Evolutionary conservation across 2,113 vertebrate genomes (phyloP).

Genomic region (Cyphomyrus plagiostoma): DNA sequence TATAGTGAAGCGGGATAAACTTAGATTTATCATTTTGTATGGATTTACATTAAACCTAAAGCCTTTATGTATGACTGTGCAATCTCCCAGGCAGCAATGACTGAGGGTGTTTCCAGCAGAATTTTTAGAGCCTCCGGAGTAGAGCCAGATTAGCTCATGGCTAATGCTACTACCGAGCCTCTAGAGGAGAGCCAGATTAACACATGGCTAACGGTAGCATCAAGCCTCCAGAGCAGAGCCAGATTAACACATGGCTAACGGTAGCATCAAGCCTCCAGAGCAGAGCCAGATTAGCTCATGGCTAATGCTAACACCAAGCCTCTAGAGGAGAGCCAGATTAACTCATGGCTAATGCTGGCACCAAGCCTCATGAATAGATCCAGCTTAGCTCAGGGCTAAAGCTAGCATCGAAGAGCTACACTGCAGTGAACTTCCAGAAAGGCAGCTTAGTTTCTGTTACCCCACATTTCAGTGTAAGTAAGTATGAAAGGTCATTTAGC

Average conservation of each 20-base stretch:
- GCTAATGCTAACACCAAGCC: not conserved
- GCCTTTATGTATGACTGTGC: not conserved
- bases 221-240: not conserved
- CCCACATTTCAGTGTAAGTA: not conserved
- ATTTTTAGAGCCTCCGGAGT: not conserved
- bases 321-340: not conserved
- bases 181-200: not conserved
- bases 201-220: not conserved
- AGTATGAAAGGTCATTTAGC: not conserved
- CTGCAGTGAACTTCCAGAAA: not conserved
- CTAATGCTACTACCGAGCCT: not conserved
- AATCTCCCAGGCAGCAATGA: not conserved
- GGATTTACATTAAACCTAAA: slow-evolving; percentile 19
- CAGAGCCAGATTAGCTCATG: not conserved
- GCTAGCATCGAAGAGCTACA: not conserved
- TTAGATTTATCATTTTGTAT: slow-evolving; percentile 32
- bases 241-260: not conserved
- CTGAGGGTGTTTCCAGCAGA: not conserved
- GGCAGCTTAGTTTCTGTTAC: not conserved
- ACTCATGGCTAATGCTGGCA: not conserved
- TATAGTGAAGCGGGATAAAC: not conserved
- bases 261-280: not conserved
- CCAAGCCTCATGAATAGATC: not conserved
- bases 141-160: not conserved
- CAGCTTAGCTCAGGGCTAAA: not conserved